Conservation (phyloP, 2,113 vertebrate species). For the Heteronetta atricapilla region DNA sequence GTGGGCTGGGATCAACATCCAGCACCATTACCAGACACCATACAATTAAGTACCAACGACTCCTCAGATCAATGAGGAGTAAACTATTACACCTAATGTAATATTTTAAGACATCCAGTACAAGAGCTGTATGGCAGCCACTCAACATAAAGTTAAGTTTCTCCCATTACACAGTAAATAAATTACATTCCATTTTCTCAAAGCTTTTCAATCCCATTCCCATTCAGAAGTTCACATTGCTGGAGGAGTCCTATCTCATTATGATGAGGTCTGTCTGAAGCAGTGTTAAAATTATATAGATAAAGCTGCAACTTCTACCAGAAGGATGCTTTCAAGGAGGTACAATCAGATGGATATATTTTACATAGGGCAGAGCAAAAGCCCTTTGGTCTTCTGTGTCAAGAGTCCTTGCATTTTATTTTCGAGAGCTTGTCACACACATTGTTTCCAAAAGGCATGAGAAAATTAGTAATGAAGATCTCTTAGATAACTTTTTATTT, state of each 20-base stretch:
- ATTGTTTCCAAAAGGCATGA: background rate
- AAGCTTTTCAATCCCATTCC: background rate
- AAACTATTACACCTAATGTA: background rate
- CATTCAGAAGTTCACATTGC: background rate
- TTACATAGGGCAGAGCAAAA: background rate
- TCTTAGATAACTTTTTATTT: background rate
- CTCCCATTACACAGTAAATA: background rate
- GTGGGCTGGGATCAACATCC: accelerated
- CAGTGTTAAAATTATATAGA: background rate
- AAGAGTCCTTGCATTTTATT: background rate
- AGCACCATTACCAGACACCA: background rate
- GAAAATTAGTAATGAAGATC: background rate
- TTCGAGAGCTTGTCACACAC: background rate
- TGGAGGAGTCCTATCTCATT: background rate
- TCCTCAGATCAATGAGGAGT: too few species aligned
- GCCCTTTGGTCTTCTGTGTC: background rate
- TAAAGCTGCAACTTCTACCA: background rate
- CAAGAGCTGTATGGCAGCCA: background rate
- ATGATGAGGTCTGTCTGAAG: background rate
- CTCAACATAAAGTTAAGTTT: background rate
- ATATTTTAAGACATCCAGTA: background rate
- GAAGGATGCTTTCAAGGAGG: background rate
- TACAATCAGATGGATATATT: background rate
- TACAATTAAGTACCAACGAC: background rate
- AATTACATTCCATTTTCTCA: background rate